Base-by-base conservation (phyloP, 2,888 invertebrate genomes). In the Chymomyza amoena region DNA sequence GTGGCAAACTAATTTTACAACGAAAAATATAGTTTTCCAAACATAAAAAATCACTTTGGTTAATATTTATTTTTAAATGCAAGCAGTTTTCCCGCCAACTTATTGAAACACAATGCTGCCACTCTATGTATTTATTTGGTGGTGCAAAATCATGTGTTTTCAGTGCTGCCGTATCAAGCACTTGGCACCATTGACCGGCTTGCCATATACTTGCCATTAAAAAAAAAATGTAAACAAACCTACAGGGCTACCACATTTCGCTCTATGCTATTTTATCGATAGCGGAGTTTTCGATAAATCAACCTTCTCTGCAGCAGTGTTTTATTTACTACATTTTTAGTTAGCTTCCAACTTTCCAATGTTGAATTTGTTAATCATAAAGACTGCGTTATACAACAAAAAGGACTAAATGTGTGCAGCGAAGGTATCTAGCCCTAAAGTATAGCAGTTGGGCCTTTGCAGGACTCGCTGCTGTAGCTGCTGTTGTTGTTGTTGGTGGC, bases 401-500 rank as follows among this genome's bases (percentile, higher is more conserved):
- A 25, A 56, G 61, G 45, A 70, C 28, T 70, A 66, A 25, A 79
- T 78, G 78, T n/a, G 39, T 64, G 52, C 52, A 70, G 32, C 59
- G 57, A 36, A 65, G 3, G 6, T 10, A 54, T 9, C 18, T 45
- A 13, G 39, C 54, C 16, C 54, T 16, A 54, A 54, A 54, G 20
- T 54, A 0, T 54, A 54, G 18, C 54, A 18, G 18, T 10, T 54
- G 54, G 39, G 54, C 54, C 7, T 15, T 57, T 64, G 61, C 51
- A 32, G 60, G 57, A 61, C 20, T 32, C 39, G 32, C 4, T 36
- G 64, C 36, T 28, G 28, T 52, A 25, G 32, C 60, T 57, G 63
- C 60, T 68, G 60, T 52, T 77, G 52, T 64, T 59, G 60, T 56
- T 59, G 75, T 78, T 68, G 68, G 77, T 70, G 68, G 39, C 13